Evolutionary conservation across 2,797 vertebrate genomes (phyloP), one percentile per base, ranked within the genome.

Genomic region (Neomorphus geoffroyi): DNA sequence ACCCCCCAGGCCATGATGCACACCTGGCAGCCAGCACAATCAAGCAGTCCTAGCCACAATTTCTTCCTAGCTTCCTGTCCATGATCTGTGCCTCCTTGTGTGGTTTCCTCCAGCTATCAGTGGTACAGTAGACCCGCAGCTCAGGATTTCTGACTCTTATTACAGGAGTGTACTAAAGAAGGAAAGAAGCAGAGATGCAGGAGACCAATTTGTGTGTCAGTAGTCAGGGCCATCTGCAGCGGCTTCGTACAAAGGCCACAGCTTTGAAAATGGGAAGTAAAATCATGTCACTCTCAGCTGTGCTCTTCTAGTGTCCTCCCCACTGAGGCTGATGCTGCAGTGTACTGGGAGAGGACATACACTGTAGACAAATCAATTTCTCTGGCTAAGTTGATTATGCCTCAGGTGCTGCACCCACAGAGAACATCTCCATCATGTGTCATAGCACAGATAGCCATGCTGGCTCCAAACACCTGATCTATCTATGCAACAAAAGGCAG

Each of bases 81-180:
- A 18, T 6, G 14, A 23, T n/a, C 54, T 1, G 0, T 7, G 18
- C 39, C 51, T 90, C 51, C 66, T 64, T 51, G 18, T 0, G 0
- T 37, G 51, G 12, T 9, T 88, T 85, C 80, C 58, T 65, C 82
- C 66, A 9, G 5, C 58, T 77, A 33, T 16, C 11, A 1, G 11
- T 27, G 53, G 27, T 62, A 77, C 60, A 60, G 75, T 46, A 83
- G 13, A 61, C 32, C 60, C 35, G 32, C 54, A 90, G 39, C 62
- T 86, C 56, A 32, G 16, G 5, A 28, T 39, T 72, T 87, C 86
- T 73, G 46, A 69, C 27, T 83, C 30, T 7, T 37, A 30, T 24
- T 60, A 41, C 32, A 81, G n/a, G 43, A 62, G 18, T 7, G 10
- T 50, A 88, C 50, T 62, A 33, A 84, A 65, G 58, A 84, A 57